Base-by-base conservation (phyloP, 1,140 invertebrate genomes). In the Macrobrachium nipponense region DNA sequence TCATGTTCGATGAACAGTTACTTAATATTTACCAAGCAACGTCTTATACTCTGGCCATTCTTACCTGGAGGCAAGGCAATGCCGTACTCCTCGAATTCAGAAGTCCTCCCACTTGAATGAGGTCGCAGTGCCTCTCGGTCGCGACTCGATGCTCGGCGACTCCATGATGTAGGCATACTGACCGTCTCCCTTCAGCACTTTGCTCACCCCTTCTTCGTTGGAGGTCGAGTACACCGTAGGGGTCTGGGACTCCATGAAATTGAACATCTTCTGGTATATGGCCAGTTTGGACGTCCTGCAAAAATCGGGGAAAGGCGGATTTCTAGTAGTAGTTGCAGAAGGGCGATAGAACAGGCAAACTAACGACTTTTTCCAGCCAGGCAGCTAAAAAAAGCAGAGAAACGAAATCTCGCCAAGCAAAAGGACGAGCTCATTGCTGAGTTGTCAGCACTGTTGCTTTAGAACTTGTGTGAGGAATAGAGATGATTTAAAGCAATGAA, bases 211-310 rank as follows among this genome's bases (percentile, higher is more conserved):
- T 44, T 90, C 89, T 12, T 68, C 66, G 68, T 89, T 88, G n/a
- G 84, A 86, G 18, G 80, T 88, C n/a, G 89, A 88, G 72, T 88
- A 93, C 0, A 93, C 93, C 23, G 89, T 90, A 0, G 92, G 92
- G 51, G 91, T 87, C n/a, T 89, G 86, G 6, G 90, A 90, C 75
- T 91, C 90, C 91, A 91, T 94, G 81, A 92, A 92, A n/a, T 91
- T 90, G 92, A 92, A 94, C 93, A 94, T 94, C 88, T 91, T 89
- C 87, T 93, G 91, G 89, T 93, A 94, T 7, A 92, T 93, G 18
- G 89, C 77, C 18, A 89, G 82, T 20, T 86, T 89, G 36, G 89
- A 89, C 8, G 86, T 80, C 18, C 96, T 97, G 90, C 8, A 91
- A 91, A 23, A 76, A 62, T 79, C 0, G 51, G 51, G 12, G 5